phyloP scores from a whole-genome alignment of 2,797 vertebrate species.

The Characodon lateralis region DNA sequence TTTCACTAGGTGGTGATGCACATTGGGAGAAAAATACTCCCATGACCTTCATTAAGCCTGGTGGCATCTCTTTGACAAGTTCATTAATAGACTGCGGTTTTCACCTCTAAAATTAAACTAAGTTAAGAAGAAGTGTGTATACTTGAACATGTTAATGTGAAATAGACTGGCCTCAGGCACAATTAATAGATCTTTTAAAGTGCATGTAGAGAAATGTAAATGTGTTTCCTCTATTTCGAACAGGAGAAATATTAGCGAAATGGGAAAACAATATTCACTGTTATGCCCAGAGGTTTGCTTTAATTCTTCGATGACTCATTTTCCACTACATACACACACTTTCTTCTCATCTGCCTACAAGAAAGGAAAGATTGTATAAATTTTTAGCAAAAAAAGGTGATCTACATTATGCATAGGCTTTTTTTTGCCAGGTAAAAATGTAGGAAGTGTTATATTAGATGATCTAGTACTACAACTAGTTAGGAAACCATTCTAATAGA shows the following conservation, averaged over 20 bases:
- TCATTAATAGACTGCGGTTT: conserved; percentile 76
- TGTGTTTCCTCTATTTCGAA: conserved; percentile 9
- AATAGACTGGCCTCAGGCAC: conserved; percentile 45
- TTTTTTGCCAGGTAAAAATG: background rate
- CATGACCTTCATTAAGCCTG: conserved; percentile 64
- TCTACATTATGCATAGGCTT: too few relatives aligned
- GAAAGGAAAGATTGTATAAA: conserved; percentile 4
- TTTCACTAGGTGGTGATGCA: conserved; percentile 29
- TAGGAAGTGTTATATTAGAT: background rate
- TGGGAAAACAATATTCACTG: conserved; percentile 39
- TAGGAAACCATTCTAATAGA: background rate
- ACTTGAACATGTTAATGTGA: conserved; percentile 28
- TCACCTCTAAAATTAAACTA: conserved; percentile 60
- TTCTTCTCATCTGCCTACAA: conserved; percentile 1
- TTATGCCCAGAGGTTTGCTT: conserved; percentile 49
- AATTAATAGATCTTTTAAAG: conserved; percentile 57
- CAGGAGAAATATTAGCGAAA: conserved; percentile 39
- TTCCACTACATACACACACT: conserved; percentile 32
- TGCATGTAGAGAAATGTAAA: conserved; percentile 1
- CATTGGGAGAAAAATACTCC: conserved; percentile 41
- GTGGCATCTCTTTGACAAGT: conserved; percentile 48
- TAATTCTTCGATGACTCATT: conserved; percentile 60
- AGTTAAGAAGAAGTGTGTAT: conserved; percentile 39
- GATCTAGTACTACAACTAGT: background rate
- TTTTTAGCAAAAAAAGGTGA: conserved; percentile 15